Percentiles rank a stretch among this genome's conserved stretches.
These are phyloP conservation scores for Ectobius pallidus DNA, from an alignment of 2,888 invertebrate species.

Conservation along the genomic window DNA sequence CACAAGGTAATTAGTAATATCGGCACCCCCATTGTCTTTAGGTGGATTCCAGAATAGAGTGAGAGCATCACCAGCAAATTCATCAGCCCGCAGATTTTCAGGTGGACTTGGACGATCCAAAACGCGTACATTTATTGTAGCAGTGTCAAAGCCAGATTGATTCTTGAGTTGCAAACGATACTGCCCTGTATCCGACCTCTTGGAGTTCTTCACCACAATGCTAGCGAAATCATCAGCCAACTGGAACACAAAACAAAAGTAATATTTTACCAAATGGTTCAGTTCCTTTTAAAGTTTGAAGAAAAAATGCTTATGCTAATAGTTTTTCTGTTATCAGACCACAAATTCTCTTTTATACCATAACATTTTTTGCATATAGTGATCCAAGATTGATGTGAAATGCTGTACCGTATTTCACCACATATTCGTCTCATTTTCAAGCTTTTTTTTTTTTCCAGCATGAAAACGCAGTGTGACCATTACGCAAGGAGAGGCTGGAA, in stretches of 20 bases:
- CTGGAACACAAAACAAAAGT: conserved; percentile 51
- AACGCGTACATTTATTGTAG: conserved; percentile 92
- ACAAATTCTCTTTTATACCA: no score
- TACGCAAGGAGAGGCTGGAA: no score
- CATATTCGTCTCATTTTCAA: no score
- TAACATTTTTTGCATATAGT: no score
- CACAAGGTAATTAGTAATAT: conserved; percentile 93
- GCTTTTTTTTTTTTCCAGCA: no score
- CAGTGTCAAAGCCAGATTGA: conserved; percentile 94
- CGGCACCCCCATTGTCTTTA: conserved; percentile 94
- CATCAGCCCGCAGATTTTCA: conserved; percentile 89
- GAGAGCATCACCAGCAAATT: conserved; percentile 93
- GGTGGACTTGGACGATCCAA: conserved; percentile 91
- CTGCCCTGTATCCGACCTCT: conserved; percentile 87
- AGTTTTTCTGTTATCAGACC: no score
- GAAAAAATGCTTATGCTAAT: background rate
- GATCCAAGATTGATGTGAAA: no score
- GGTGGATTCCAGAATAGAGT: conserved; percentile 97
- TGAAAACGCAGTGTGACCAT: no score
- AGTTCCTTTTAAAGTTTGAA: background rate
- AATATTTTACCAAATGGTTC: no score
- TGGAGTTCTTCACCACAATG: conserved; percentile 91
- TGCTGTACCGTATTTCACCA: no score
- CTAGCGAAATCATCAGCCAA: conserved; percentile 88
- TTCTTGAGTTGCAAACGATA: conserved; percentile 93